These are phyloP conservation scores for Oncorhynchus tshawytscha DNA, from an alignment of 2,113 vertebrate genomes.

Conservation along the genomic window DNA sequence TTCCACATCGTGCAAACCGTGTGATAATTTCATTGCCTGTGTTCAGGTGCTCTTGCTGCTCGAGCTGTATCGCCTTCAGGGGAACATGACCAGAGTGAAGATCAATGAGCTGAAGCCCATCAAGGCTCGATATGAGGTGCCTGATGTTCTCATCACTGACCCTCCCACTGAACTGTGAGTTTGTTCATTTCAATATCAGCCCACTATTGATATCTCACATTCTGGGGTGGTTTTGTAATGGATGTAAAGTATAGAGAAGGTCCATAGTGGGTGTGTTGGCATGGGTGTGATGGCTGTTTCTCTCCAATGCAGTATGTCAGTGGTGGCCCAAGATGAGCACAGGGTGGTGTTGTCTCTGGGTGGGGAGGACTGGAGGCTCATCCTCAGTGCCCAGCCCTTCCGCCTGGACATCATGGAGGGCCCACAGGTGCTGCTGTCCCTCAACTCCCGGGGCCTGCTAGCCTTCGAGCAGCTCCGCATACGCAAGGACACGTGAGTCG, in stretches of 20 bases:
- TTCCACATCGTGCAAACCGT: neutral
- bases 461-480: constrained; percentile 75
- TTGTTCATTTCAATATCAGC: neutral
- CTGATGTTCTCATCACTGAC: constrained; percentile 73
- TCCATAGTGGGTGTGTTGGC: neutral
- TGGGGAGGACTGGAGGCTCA: constrained; percentile 64
- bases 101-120: constrained; percentile 77
- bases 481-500: constrained; percentile 76
- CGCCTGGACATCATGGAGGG: constrained; percentile 77
- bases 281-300: too few relatives aligned
- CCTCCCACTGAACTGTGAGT: constrained; percentile 69
- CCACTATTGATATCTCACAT: too few relatives aligned
- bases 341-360: constrained; percentile 72
- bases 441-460: constrained; percentile 80
- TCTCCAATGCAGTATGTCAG: constrained; percentile 57
- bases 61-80: constrained; percentile 76
- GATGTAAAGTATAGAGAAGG: neutral
- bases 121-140: constrained; percentile 75
- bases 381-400: constrained; percentile 75
- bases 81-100: constrained; percentile 78
- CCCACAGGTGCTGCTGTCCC: constrained; percentile 74
- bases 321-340: constrained; percentile 73
- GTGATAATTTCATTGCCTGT: constrained; percentile 9
- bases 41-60: constrained; percentile 72
- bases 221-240: too few relatives aligned